Evolutionary conservation across 2,797 vertebrate species (phyloP), one percentile per base, ranked within the genome.

Genomic region (Chaetodon trifasciatus): DNA sequence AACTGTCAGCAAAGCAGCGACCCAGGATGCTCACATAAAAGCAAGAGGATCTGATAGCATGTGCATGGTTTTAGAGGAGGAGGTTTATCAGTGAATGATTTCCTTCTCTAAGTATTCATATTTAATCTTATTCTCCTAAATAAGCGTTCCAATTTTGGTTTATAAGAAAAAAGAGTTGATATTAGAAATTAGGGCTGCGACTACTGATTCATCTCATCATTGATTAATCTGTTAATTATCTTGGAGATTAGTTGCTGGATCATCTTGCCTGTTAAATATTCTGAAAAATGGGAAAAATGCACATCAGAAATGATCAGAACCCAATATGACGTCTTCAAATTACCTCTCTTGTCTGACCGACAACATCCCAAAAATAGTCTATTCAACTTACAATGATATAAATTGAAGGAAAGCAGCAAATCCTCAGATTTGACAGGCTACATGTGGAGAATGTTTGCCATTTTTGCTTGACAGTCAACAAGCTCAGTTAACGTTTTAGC

Each of bases 21-120:
- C 64, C 19, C 32, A 58, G 35, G 50, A 28, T 52, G 40, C 61
- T 0, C 1, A 82, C 71, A 88, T 77, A 64, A 72, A 74, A 87
- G 42, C 70, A n/a, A 69, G 52, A 78, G 67, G 60, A 69, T 87
- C 57, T 72, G 77, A 87, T 66, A 80, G 37, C 2, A 40, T 37
- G 23, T 50, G 44, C 70, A 44, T 61, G 46, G 50, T 53, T 83
- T 85, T 56, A 71, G 53, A 80, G 49, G 61, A 63, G 42, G 24
- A 17, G 3, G 56, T 70, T 85, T 69, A 84, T 85, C 69, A 65
- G 53, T 74, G 52, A 66, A 81, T 87, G 55, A 83, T 72, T 84
- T 65, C n/a, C 32, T 66, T 32, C 15, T 1, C 23, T 7, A 7
- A 15, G 53, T 74, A 42, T 46, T 58, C 32, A 49, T 50, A 65